Percentiles rank a stretch among this genome's conserved stretches.
Evolutionary conservation across 1,140 invertebrate species (phyloP).

Genomic region (Thrips palmi): DNA sequence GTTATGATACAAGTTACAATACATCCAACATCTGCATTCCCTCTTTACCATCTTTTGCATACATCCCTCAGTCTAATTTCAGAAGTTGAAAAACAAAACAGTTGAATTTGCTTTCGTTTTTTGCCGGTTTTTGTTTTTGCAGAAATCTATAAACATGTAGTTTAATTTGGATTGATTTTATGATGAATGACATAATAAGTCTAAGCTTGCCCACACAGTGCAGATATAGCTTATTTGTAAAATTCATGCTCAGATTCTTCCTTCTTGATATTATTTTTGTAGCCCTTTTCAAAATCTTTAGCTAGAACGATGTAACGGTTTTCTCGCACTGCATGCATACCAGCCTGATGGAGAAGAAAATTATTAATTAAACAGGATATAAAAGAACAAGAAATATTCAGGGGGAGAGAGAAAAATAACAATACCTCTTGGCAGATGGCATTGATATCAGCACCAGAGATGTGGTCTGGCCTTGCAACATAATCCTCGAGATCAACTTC

Average conservation of each 20-base stretch:
- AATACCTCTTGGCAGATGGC: slow-evolving; percentile 95
- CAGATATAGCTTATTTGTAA: slow-evolving; percentile 70
- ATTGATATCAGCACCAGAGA: slow-evolving; percentile 98
- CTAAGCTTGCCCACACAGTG: too few species aligned
- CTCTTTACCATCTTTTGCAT: too few species aligned
- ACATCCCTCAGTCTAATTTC: too few species aligned
- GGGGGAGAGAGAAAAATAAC: not conserved
- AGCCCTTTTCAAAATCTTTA: slow-evolving; percentile 98
- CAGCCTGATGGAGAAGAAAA: slow-evolving; percentile 32
- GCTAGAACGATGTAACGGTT: slow-evolving; percentile 96
- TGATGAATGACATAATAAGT: too few species aligned
- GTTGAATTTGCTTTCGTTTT: too few species aligned
- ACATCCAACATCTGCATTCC: too few species aligned
- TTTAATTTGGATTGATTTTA: too few species aligned
- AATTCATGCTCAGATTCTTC: slow-evolving; percentile 99
- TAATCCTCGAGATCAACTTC: slow-evolving; percentile 99
- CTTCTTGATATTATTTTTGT: slow-evolving; percentile 99
- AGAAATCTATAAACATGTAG: too few species aligned
- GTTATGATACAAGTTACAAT: too few species aligned
- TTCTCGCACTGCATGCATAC: slow-evolving; percentile 92
- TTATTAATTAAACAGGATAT: slow-evolving; percentile 7
- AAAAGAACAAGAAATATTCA: slow-evolving; percentile 8
- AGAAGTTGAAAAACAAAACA: too few species aligned
- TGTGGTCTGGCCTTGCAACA: slow-evolving; percentile 93
- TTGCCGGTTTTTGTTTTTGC: too few species aligned